These are phyloP conservation scores for Platanista minor DNA, from an alignment of 2,113 vertebrate genomes.

Conservation along the genomic window DNA sequence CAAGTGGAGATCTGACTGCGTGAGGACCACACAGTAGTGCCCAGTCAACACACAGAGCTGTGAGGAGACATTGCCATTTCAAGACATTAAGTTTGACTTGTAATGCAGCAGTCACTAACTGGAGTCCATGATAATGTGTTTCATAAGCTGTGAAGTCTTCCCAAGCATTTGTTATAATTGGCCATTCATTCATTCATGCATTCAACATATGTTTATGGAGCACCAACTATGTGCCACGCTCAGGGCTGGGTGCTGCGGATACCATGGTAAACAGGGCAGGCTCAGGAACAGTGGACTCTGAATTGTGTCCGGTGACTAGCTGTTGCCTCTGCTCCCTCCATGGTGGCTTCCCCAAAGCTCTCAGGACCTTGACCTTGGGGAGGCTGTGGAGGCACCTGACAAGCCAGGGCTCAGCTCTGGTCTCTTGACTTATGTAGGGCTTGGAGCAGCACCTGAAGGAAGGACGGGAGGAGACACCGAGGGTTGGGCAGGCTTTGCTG, in stretches of 20 bases:
- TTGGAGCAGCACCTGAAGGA: neutral
- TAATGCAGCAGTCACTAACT: neutral
- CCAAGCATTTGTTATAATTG: neutral
- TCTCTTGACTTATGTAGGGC: neutral
- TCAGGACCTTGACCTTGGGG: neutral
- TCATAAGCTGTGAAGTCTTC: neutral
- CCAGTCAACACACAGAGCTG: neutral
- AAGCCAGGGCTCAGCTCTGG: neutral
- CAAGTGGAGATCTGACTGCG: accelerated
- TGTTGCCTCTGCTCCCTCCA: neutral
- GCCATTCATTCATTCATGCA: neutral
- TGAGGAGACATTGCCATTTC: neutral
- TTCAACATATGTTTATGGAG: neutral
- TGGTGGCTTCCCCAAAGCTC: neutral
- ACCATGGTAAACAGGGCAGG: accelerated
- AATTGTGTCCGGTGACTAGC: neutral
- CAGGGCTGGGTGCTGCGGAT: too few species aligned
- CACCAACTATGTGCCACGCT: neutral
- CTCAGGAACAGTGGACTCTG: neutral
- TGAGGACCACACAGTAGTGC: accelerated
- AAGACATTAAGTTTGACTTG: neutral
- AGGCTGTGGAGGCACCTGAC: neutral
- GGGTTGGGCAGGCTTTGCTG: neutral
- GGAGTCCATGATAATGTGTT: neutral
- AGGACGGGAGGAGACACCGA: neutral